These are phyloP conservation scores for Xylota sylvarum DNA, from an alignment of 2,888 invertebrate genomes.

Conservation along the genomic window DNA sequence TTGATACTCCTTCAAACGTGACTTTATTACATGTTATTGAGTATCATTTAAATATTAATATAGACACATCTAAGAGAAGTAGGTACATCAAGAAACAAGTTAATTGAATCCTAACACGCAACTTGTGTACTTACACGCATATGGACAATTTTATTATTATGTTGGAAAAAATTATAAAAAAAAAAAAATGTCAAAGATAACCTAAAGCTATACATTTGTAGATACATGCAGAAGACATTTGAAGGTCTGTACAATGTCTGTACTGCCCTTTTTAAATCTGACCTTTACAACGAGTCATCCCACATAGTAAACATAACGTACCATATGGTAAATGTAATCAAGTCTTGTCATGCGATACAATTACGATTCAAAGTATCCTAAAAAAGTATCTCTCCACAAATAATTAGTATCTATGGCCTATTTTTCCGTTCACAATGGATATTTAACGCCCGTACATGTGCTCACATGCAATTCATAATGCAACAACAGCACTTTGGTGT, in stretches of 20 bases:
- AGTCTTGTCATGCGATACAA: neutral
- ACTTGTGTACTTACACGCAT: slow-evolving; percentile 36
- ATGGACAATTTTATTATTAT: slow-evolving; percentile 2
- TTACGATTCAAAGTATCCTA: neutral
- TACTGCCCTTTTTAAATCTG: neutral
- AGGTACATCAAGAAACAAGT: slow-evolving; percentile 10
- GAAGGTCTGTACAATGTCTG: neutral
- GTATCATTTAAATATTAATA: slow-evolving; percentile 18
- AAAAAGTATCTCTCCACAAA: neutral
- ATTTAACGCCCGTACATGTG: slow-evolving; percentile 25
- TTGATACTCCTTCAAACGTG: slow-evolving; percentile 17
- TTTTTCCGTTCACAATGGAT: slow-evolving; percentile 13
- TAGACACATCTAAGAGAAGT: neutral
- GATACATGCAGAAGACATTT: neutral
- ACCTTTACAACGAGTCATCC: neutral
- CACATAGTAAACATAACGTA: neutral
- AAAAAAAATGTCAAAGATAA: slow-evolving; percentile 3
- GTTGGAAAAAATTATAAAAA: neutral
- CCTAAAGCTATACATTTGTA: neutral
- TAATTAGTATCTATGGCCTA: neutral
- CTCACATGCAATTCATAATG: slow-evolving; percentile 17
- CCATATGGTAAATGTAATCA: neutral
- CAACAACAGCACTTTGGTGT: neutral
- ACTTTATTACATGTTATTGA: slow-evolving; percentile 24
- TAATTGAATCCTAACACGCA: slow-evolving; percentile 48